These are phyloP conservation scores for Colius striatus DNA, from an alignment of 2,113 vertebrate genomes.

Conservation along the genomic window DNA sequence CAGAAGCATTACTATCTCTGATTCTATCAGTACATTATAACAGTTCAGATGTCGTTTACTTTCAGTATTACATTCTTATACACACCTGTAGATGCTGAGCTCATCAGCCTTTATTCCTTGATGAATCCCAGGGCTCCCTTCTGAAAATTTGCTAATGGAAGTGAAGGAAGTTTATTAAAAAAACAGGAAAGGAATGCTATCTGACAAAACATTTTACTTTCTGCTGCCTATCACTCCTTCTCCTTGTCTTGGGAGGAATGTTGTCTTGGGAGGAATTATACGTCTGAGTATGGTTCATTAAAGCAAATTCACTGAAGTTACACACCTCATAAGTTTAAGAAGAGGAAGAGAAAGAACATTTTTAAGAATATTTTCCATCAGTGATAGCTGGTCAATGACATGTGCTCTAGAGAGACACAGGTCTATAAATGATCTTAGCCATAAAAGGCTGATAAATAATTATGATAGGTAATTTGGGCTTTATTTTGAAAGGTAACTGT, in stretches of 20 bases:
- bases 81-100: neutral
- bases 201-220: slow-evolving; percentile 9
- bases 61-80: neutral
- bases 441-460: neutral
- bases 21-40: neutral
- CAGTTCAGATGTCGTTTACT: neutral
- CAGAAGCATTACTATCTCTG: neutral
- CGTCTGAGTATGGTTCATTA: neutral
- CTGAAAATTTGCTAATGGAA: slow-evolving; percentile 28
- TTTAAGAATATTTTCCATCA: neutral
- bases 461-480: neutral
- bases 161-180: slow-evolving; percentile 1
- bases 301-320: neutral
- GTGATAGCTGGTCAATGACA: neutral
- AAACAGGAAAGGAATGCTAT: neutral
- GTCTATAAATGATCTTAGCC: neutral
- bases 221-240: neutral
- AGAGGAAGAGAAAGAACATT: neutral
- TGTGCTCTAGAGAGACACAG: neutral
- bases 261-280: neutral
- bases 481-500: slow-evolving; percentile 4
- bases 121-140: slow-evolving; percentile 28
- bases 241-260: neutral
- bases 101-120: slow-evolving; percentile 14
- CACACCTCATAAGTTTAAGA: neutral